Evolutionary conservation across 2,113 vertebrate genomes (phyloP).

Genomic region (Merops nubicus): DNA sequence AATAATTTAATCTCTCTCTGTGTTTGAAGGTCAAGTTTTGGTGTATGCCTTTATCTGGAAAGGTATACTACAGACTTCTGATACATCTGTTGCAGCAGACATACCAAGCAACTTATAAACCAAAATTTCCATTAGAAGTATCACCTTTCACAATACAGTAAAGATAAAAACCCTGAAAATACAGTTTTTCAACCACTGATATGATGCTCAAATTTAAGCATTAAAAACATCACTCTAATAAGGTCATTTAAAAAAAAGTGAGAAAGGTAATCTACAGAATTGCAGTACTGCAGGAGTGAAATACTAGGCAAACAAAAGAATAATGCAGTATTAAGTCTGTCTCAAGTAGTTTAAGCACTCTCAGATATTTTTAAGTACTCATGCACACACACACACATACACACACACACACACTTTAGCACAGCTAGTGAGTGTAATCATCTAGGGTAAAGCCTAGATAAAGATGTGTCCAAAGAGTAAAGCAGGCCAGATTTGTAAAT

Average conservation of each 20-base stretch:
- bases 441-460: background rate
- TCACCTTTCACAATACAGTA: background rate
- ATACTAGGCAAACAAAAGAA: background rate
- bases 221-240: background rate
- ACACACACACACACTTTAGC: background rate
- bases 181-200: background rate
- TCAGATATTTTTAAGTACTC: background rate
- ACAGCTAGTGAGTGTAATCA: background rate
- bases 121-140: background rate
- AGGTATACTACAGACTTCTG: background rate
- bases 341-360: background rate
- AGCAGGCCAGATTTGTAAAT: background rate
- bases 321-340: background rate
- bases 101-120: background rate
- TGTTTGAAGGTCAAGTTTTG: slow-evolving; percentile 42
- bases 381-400: background rate
- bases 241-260: background rate
- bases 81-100: background rate
- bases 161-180: background rate
- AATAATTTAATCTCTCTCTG: slow-evolving; percentile 49
- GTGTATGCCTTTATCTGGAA: slow-evolving; percentile 31
- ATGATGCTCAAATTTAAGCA: background rate
- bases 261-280: background rate
- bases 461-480: background rate
- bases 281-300: background rate